Evolutionary conservation across 2,888 invertebrate species (phyloP).

Genomic region (Tenthredo distinguenda): DNA sequence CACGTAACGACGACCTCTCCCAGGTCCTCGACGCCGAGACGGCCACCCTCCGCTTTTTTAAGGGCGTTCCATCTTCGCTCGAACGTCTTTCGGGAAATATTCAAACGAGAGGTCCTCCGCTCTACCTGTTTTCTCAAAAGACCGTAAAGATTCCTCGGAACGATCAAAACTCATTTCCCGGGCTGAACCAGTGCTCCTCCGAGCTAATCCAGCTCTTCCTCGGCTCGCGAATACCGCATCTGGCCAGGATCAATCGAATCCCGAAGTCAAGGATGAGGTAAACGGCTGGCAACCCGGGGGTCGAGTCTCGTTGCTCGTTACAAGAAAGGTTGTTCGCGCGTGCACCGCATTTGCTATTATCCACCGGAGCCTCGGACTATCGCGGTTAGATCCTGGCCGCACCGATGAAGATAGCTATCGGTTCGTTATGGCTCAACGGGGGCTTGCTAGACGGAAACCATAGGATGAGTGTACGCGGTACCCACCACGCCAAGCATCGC

Average conservation of each 20-base stretch:
- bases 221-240: not conserved
- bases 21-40: not conserved
- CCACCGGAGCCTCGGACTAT: constrained; percentile 21
- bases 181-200: too few relatives aligned
- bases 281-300: not conserved
- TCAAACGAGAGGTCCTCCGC: not conserved
- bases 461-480: constrained; percentile 53
- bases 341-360: constrained; percentile 62
- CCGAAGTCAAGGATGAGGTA: not conserved
- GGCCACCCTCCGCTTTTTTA: constrained; percentile 18
- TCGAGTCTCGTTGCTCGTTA: constrained; percentile 50
- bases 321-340: constrained; percentile 60
- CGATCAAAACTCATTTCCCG: not conserved
- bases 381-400: constrained; percentile 56
- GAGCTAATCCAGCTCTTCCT: not conserved
- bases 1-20: constrained; percentile 65
- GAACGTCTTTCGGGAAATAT: not conserved
- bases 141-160: not conserved
- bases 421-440: constrained; percentile 66
- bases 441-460: constrained; percentile 57
- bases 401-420: constrained; percentile 72
- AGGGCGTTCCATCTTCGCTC: constrained; percentile 7
- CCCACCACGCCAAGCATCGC: constrained; percentile 57
- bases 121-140: not conserved
- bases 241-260: constrained; percentile 37